These are phyloP conservation scores for Oryzias sinensis DNA, from an alignment of 2,797 vertebrate species.

Conservation along the genomic window DNA sequence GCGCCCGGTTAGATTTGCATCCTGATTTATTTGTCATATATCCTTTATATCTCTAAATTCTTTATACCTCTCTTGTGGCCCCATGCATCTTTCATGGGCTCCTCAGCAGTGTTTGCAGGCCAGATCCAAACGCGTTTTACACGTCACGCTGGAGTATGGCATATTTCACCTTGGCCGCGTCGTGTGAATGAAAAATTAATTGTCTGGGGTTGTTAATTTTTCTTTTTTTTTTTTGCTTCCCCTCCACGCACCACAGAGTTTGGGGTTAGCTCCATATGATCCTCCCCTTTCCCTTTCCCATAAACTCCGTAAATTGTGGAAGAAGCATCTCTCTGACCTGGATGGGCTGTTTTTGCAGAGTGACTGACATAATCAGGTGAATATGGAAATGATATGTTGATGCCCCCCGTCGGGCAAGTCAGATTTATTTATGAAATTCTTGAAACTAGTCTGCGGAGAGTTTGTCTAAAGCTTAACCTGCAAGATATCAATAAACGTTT, in stretches of 20 bases:
- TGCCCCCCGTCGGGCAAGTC: constrained; percentile 37
- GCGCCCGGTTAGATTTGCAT: constrained; percentile 82
- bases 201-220: constrained; percentile 61
- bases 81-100: constrained; percentile 80
- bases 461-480: too few relatives aligned
- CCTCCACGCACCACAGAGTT: constrained; percentile 50
- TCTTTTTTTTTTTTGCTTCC: constrained; percentile 26
- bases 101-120: constrained; percentile 69
- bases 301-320: constrained; percentile 57
- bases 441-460: not conserved
- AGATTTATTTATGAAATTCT: constrained; percentile 40
- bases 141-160: constrained; percentile 63
- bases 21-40: constrained; percentile 86
- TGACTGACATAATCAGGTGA: constrained; percentile 71
- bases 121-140: constrained; percentile 80
- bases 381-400: constrained; percentile 49
- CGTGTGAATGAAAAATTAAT: constrained; percentile 72
- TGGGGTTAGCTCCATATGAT: constrained; percentile 20
- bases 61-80: constrained; percentile 82
- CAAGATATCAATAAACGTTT: not conserved
- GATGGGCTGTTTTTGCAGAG: constrained; percentile 56
- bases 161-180: constrained; percentile 71
- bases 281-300: constrained; percentile 31
- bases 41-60: constrained; percentile 85
- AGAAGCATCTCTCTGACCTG: constrained; percentile 62